Conservation (phyloP, 2,797 vertebrate genomes). For the Enteromius anoplus region DNA sequence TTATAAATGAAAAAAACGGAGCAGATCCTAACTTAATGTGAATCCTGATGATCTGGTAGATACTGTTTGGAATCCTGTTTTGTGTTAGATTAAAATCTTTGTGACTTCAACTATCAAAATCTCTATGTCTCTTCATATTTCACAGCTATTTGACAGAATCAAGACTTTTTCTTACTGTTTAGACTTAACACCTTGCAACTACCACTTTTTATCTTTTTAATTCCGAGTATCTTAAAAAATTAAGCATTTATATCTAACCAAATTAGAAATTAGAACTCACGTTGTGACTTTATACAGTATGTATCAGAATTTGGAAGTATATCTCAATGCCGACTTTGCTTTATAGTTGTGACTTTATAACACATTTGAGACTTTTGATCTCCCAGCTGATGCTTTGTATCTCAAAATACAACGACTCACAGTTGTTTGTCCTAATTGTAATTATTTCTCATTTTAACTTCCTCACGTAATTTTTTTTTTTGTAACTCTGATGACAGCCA, state of each 20-base stretch:
- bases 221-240: background rate
- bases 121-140: background rate
- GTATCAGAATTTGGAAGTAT: too few relatives aligned
- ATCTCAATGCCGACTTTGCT: background rate
- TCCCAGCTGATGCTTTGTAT: background rate
- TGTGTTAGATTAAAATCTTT: background rate
- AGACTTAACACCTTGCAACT: background rate
- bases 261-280: background rate
- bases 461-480: background rate
- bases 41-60: background rate
- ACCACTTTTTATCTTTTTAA: background rate
- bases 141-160: background rate
- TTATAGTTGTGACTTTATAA: background rate
- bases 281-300: too few relatives aligned
- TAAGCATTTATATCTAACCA: background rate
- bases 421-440: background rate
- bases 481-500: background rate
- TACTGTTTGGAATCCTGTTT: background rate
- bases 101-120: background rate
- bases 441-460: background rate
- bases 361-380: background rate
- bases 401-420: background rate
- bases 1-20: conserved; percentile 14
- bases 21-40: conserved; percentile 7
- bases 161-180: background rate